A percentile compares a stretch with the other conserved stretches of the same genome.
Evolutionary conservation across 2,113 vertebrate species (phyloP).

Genomic region (Asarcornis scutulata): DNA sequence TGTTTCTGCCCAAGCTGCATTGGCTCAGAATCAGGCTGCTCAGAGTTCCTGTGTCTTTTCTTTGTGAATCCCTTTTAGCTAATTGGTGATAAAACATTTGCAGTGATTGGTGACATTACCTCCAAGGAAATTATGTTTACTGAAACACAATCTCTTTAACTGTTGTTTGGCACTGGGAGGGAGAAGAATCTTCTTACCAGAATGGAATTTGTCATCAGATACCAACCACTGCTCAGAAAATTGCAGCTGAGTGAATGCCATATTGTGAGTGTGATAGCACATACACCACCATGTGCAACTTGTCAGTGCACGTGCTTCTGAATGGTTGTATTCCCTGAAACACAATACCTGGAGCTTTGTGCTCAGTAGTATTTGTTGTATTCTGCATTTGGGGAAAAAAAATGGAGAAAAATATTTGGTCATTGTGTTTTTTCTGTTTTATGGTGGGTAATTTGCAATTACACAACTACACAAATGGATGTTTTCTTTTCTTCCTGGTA

Average conservation of each 20-base stretch:
- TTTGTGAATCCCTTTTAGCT: not conserved
- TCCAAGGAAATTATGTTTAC: not conserved
- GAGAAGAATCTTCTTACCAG: not conserved
- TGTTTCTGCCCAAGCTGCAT: not conserved
- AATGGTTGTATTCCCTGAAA: not conserved
- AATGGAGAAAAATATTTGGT: not conserved
- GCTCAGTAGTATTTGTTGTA: not conserved
- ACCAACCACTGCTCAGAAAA: not conserved
- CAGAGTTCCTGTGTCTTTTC: not conserved
- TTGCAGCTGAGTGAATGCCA: not conserved
- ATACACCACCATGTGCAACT: accelerated
- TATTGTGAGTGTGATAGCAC: not conserved
- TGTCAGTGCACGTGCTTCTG: accelerated
- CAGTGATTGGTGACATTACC: not conserved
- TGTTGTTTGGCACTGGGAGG: not conserved
- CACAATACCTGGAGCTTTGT: not conserved
- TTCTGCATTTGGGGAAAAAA: not conserved
- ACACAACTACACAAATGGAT: not conserved
- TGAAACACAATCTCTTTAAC: not conserved
- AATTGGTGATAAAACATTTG: not conserved
- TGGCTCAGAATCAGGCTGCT: not conserved
- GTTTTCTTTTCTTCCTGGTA: not conserved
- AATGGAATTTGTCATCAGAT: not conserved
- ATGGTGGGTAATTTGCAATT: not conserved
- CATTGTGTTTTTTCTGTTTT: not conserved